Evolutionary conservation across 2,888 invertebrate genomes (phyloP), one percentile per base, ranked within the genome.

Genomic region (Eupithecia subfuscata): DNA sequence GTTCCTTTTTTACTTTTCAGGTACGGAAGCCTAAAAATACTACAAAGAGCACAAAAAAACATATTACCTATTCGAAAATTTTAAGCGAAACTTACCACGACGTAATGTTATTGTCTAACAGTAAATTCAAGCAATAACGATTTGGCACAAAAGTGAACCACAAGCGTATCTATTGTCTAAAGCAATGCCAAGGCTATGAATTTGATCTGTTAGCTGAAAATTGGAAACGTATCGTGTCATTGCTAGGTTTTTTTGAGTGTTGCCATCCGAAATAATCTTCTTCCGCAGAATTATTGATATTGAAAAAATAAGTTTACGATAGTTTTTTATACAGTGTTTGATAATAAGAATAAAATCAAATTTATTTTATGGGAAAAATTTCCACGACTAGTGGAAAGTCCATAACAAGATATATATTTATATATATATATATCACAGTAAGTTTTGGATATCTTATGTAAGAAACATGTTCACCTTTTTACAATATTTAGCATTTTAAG

Each of bases 91-190:
- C 12, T 22, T 60, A 60, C 60, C 60, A 60, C 22, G 12, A 12
- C 12, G 56, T 56, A 25, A 56, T 56, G 12, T 56, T 56, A 5
- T 56, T 25, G 56, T 56, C 12, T 56, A 8, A 56, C 56, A 56
- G 56, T 56, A 56, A 56, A 64, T 64, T 64, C 8, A 22, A 64
- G 34, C 34, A 64, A 64, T 64, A 64, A 64, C 64, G 3, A 64
- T 64, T 34, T 64, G 34, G 34, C 64, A 64, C 64, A 34, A 18
- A 64, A 34, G 34, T 34, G 30, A 34, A 18, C 34, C 34, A 34
- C 64, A 34, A 34, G 64, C 30, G 18, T 64, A 64, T 64, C 30
- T 34, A 34, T 34, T 64, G 8, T 64, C 64, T 64, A 64, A 18
- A 64, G 30, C 64, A 34, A 64, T 34, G 64, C 64, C 64, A 34